Evolutionary conservation across 2,113 vertebrate species (phyloP), one percentile per base, ranked within the genome.

Genomic region (Craseonycteris thonglongyai): DNA sequence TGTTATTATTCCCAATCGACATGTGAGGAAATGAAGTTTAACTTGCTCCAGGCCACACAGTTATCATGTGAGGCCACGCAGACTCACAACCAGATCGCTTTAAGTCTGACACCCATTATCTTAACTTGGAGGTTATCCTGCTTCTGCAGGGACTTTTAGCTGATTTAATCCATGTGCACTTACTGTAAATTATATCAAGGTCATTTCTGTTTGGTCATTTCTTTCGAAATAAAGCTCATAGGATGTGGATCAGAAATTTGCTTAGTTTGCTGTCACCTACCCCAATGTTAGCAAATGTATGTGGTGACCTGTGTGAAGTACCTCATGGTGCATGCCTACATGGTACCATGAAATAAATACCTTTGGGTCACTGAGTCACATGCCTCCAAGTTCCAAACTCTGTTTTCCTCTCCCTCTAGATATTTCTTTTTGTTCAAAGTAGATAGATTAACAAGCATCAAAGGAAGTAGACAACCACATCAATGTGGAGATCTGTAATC

Each of bases 311-410:
- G 80, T 90, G 56, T 8, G 40, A 65, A 65, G 63, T 66, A 45
- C 76, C 80, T 96, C 66, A 45, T 90, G 84, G 72, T 74, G 24
- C 61, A 35, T 85, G 71, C n/a, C 75, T 88, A 47, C 59, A 88
- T 21, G 18, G 71, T 94, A 71, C 69, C 69, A 71, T 86, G 92
- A 82, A 90, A 95, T 93, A 82, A 90, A 95, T 94, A 90, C 19
- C n/a, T 91, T 74, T 74, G 66, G 65, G 30, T 92, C 47, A 74
- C 68, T 81, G n/a, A 71, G 84, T 92, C 90, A 92, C 83, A 90
- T 92, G 84, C n/a, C 49, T 74, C 12, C 82, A 47, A 91, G 83
- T 82, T 75, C 75, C 78, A 78, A 74, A 87, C 45, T 87, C 81
- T 83, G 12, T 21, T 93, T 93, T 78, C 81, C 33, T 89, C 35